Base-by-base conservation (phyloP, 1,140 invertebrate species). In the Oryctes rhinoceros region DNA sequence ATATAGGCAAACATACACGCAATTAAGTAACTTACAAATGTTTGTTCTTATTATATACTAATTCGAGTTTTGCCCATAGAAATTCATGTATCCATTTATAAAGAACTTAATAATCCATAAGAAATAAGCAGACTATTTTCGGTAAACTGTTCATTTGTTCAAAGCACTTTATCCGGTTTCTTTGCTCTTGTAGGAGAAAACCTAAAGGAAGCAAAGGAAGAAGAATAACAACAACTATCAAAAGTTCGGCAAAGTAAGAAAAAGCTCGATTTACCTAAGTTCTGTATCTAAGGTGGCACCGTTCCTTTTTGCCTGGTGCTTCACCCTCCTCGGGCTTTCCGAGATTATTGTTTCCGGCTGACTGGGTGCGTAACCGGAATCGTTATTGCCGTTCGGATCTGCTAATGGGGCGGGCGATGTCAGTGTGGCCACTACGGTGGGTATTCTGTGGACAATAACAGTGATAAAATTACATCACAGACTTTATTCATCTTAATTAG, bases 341-440 rank as follows among this genome's bases (percentile, higher is more conserved):
- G 90, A 90, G 20, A 90, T 89, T 79, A 86, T 85, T 48, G 81
- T 87, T 91, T 92, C 83, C 90, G 86, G 85, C 92, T 92, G 83
- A 92, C 94, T 87, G 81, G 93, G 90, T 20, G 92, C 94, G 88
- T 95, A 94, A 65, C 94, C 94, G 53, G 93, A 94, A 87, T 95
- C 94, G 87, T 94, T 94, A 89, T 94, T 94, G 80, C 93, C 93
- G 86, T 94, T 94, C 30, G 93, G 91, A 84, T 94, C 93, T 39
- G 89, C 89, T 44, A 90, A 85, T 47, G 90, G 88, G 78, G 89
- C 85, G 81, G 90, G 90, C 35, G 89, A 89, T 80, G 90, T 91
- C 75, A 91, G 86, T 59, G 84, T 87, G 37, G 89, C 91, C 84
- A 91, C 90, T 83, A 90, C 90, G 81, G 89, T 91, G 85, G 87